These are phyloP conservation scores for Dascyllus trimaculatus DNA, from an alignment of 2,113 vertebrate genomes.

Conservation along the genomic window DNA sequence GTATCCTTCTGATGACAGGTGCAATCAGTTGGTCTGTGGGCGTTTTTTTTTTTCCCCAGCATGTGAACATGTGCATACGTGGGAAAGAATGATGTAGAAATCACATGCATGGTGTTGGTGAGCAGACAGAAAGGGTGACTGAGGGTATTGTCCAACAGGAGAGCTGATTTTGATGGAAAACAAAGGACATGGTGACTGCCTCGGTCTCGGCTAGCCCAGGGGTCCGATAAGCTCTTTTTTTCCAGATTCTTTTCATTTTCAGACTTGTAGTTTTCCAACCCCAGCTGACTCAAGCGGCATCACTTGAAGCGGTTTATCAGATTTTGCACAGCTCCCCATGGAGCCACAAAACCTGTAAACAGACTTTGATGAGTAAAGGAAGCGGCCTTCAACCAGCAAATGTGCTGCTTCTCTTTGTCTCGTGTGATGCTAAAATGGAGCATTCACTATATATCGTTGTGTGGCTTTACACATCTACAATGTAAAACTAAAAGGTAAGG, in stretches of 20 bases:
- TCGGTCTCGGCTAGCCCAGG: neutral
- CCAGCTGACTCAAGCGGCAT: neutral
- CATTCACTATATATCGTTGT: no score
- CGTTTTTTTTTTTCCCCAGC: conserved; percentile 17
- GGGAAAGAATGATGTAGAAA: conserved; percentile 28
- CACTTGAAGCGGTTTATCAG: neutral
- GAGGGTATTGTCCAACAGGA: conserved; percentile 16
- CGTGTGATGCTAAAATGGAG: no score
- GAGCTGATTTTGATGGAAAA: neutral
- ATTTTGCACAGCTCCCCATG: neutral
- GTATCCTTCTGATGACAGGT: conserved; percentile 33
- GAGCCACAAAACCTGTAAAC: neutral
- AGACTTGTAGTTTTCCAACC: neutral
- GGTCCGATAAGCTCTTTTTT: neutral
- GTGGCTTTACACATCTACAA: no score
- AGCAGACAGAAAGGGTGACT: conserved; percentile 38
- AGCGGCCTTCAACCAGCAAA: neutral
- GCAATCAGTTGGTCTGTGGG: conserved; percentile 53
- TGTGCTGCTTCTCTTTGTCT: neutral
- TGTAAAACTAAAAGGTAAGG: no score
- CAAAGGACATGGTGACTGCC: no score
- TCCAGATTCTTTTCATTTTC: neutral
- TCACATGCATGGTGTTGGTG: conserved; percentile 11
- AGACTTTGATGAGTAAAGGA: no score
- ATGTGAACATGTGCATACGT: conserved; percentile 47